Conservation (phyloP, 2,888 invertebrate genomes). For the Escarpia spicata region DNA sequence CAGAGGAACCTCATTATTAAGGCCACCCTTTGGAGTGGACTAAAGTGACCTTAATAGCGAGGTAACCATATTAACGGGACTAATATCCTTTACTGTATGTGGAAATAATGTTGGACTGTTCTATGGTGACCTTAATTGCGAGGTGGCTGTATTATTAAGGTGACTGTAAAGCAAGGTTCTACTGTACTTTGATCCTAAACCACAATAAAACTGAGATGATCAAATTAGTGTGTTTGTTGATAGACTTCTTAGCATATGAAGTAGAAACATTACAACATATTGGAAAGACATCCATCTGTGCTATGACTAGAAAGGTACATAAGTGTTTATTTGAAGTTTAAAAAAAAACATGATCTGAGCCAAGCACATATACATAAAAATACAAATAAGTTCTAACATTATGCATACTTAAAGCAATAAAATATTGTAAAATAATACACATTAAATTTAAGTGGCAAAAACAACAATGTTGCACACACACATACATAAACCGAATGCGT, state of each 20-base stretch:
- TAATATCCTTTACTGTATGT: too few species aligned
- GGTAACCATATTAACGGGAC: too few species aligned
- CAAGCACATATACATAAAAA: too few species aligned
- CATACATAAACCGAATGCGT: background rate
- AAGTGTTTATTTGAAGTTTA: background rate
- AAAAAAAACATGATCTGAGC: too few species aligned
- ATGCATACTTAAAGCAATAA: background rate
- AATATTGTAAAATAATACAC: background rate
- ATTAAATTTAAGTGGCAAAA: background rate
- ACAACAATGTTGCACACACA: background rate
- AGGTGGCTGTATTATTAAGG: too few species aligned
- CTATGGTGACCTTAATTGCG: too few species aligned
- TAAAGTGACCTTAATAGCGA: too few species aligned
- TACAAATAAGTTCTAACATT: too few species aligned
- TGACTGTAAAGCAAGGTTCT: too few species aligned
- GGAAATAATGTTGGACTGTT: too few species aligned
- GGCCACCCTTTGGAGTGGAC: too few species aligned
- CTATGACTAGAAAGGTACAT: background rate
- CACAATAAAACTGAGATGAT: background rate
- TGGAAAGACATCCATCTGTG: background rate
- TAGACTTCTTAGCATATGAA: background rate
- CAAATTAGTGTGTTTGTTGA: background rate
- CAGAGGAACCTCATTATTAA: too few species aligned
- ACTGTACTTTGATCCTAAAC: background rate
- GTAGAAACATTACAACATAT: background rate